These are phyloP conservation scores for Phodopus roborovskii DNA, from an alignment of 2,113 vertebrate species.

Conservation along the genomic window DNA sequence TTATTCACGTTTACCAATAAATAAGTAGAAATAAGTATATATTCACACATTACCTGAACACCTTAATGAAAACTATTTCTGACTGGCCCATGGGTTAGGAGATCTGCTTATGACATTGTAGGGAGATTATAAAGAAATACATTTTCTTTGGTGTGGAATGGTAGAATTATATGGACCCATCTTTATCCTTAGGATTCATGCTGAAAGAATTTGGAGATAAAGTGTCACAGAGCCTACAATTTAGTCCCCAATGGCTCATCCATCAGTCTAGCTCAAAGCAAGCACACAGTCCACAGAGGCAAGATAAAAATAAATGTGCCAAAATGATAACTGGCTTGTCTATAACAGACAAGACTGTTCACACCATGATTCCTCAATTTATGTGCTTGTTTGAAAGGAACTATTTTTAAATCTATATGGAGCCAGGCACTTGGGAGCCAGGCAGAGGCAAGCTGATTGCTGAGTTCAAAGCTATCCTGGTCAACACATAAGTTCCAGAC, in stretches of 20 bases:
- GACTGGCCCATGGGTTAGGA: not conserved
- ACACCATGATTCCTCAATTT: not conserved
- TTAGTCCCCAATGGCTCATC: slow-evolving; percentile 9
- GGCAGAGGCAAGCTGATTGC: not conserved
- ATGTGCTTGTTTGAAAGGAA: not conserved
- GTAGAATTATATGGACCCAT: not conserved
- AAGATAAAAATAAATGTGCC: slow-evolving; percentile 14
- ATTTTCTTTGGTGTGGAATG: slow-evolving; percentile 18
- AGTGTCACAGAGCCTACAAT: not conserved
- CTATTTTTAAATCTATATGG: not conserved
- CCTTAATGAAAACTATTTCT: slow-evolving; percentile 29
- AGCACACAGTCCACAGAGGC: not conserved
- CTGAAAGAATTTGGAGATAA: slow-evolving; percentile 8
- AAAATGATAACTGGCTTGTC: not conserved
- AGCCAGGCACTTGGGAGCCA: not conserved
- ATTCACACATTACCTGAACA: not conserved
- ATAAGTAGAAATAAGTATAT: not conserved
- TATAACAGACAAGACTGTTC: not conserved
- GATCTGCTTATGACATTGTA: not conserved
- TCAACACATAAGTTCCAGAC: not conserved
- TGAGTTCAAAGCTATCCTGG: not conserved
- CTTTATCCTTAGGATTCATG: not conserved
- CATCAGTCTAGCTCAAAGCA: not conserved
- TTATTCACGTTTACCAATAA: slow-evolving; percentile 9
- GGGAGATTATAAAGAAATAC: not conserved